These are phyloP conservation scores for Cloeon dipterum DNA, from an alignment of 2,888 invertebrate genomes.

Conservation along the genomic window DNA sequence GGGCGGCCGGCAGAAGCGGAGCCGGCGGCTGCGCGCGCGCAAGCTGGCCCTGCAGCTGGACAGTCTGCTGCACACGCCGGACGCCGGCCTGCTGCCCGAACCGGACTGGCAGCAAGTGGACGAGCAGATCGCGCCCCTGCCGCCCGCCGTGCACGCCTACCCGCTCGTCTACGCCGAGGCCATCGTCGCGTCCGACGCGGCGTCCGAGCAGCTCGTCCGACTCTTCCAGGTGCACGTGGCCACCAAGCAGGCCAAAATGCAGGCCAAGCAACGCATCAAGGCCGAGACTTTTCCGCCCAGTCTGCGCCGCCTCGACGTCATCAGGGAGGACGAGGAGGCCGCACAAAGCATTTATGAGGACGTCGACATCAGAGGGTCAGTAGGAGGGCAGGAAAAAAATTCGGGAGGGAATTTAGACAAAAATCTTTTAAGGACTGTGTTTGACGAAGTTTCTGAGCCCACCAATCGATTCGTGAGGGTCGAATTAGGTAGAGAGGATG, in stretches of 20 bases:
- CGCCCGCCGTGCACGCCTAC: not conserved
- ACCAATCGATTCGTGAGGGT: too few relatives aligned
- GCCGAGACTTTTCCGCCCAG: slow-evolving; percentile 8
- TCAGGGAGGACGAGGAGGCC: slow-evolving; percentile 23
- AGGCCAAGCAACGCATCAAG: slow-evolving; percentile 3
- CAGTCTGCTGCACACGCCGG: not conserved
- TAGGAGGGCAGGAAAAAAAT: too few relatives aligned
- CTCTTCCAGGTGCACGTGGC: not conserved
- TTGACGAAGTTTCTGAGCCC: too few relatives aligned
- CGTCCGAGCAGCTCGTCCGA: not conserved
- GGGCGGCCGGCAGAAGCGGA: not conserved
- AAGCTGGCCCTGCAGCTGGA: not conserved
- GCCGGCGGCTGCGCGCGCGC: not conserved
- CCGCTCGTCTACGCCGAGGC: not conserved
- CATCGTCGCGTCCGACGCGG: not conserved
- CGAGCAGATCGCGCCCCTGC: not conserved
- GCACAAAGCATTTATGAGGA: too few relatives aligned
- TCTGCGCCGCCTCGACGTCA: slow-evolving; percentile 6
- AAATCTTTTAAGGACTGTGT: too few relatives aligned
- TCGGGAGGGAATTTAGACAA: too few relatives aligned
- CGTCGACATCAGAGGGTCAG: too few relatives aligned
- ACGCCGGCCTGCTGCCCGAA: not conserved
- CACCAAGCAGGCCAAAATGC: slow-evolving; percentile 8
- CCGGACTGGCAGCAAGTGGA: not conserved
- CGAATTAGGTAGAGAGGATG: too few relatives aligned